phyloP scores from a whole-genome alignment of 1,140 invertebrate species.

The Wiebesia pumilae region DNA sequence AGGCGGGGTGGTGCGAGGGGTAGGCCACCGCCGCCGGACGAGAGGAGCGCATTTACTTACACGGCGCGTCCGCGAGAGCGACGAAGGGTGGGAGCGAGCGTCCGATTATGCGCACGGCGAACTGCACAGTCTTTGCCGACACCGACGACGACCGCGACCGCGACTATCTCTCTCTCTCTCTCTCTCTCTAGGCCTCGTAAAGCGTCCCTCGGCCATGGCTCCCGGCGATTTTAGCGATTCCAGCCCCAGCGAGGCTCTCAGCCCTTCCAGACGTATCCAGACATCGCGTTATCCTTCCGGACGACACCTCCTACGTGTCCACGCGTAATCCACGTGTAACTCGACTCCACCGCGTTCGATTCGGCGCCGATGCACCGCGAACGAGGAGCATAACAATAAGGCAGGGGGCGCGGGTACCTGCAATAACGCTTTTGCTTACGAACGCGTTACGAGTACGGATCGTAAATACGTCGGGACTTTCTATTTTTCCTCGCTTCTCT shows the following conservation, averaged over 20 bases:
- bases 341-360: not conserved
- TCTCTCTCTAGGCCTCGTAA: not conserved
- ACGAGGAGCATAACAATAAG: too few species aligned
- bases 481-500: too few species aligned
- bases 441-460: too few species aligned
- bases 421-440: too few species aligned
- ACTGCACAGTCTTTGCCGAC: slow-evolving; percentile 24
- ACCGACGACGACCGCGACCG: not conserved
- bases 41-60: slow-evolving; percentile 29
- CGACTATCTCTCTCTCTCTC: not conserved
- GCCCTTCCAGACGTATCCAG: too few species aligned
- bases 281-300: not conserved
- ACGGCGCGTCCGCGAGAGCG: slow-evolving; percentile 50
- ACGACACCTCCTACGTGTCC: not conserved
- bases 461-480: too few species aligned
- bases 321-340: not conserved
- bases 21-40: slow-evolving; percentile 3
- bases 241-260: not conserved
- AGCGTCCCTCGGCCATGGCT: too few species aligned
- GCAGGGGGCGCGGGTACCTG: too few species aligned
- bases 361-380: not conserved
- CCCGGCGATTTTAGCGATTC: slow-evolving; percentile 53
- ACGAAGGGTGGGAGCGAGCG: not conserved
- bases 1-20: slow-evolving; percentile 12
- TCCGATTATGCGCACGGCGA: slow-evolving; percentile 49